phyloP scores from a whole-genome alignment of 1,140 invertebrate genomes.

The Lepidurus packardi region DNA sequence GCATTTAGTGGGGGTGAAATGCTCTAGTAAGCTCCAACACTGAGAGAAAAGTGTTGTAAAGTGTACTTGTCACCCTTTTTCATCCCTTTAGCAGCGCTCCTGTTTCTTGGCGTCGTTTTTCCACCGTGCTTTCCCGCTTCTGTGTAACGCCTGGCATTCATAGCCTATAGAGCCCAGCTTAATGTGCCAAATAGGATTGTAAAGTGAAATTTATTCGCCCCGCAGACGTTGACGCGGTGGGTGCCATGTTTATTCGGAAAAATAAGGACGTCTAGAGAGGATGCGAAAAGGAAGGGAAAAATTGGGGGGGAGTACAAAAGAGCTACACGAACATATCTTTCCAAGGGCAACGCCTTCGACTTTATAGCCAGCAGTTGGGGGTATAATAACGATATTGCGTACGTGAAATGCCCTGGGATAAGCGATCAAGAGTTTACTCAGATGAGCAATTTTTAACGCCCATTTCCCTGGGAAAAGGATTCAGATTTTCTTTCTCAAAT shows the following conservation, averaged over 20 bases:
- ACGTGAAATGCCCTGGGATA: too few species aligned
- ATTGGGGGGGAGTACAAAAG: neutral
- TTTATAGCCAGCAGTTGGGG: too few species aligned
- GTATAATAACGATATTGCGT: too few species aligned
- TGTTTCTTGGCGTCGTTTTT: constrained; percentile 29
- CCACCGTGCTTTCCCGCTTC: constrained; percentile 24
- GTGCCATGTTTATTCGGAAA: constrained; percentile 1
- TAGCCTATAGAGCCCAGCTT: constrained; percentile 26
- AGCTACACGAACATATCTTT: neutral
- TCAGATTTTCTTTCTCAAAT: neutral
- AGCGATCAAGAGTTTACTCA: too few species aligned
- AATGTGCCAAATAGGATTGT: constrained; percentile 33
- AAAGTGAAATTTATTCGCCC: constrained; percentile 32
- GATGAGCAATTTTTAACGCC: too few species aligned
- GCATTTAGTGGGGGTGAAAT: too few species aligned
- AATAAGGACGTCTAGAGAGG: constrained; percentile 16
- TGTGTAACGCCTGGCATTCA: constrained; percentile 28
- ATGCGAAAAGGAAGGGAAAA: neutral
- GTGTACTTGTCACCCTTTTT: constrained; percentile 17
- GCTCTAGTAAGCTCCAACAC: too few species aligned
- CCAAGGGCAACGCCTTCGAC: neutral
- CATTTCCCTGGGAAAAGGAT: neutral
- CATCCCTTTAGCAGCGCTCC: neutral
- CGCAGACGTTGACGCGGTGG: constrained; percentile 20
- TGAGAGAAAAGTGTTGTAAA: neutral